Evolutionary conservation across 2,797 vertebrate species (phyloP), one percentile per base, ranked within the genome.

Genomic region (Helarctos malayanus): DNA sequence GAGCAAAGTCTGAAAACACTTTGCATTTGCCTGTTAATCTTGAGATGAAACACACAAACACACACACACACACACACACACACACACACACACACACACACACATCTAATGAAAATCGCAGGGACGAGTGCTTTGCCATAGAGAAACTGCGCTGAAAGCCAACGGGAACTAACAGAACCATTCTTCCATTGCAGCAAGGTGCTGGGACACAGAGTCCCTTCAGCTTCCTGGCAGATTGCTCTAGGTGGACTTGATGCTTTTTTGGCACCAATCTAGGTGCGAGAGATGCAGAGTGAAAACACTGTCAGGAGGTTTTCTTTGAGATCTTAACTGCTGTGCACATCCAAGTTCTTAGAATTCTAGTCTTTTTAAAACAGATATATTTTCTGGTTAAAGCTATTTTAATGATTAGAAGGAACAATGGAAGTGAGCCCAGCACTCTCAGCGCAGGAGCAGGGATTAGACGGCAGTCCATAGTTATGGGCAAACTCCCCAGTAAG

Each of bases 1-100:
- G 2, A 91, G 88, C 15, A 86, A 95, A 92, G 41, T 96, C 32
- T 3, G 47, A 93, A 94, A 98, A 93, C 86, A 96, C 79, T 92
- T 95, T 89, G 14, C 76, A 27, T 89, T 97, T 91, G 41, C 0
- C 18, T 87, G 3, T 47, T 89, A 91, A 95, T 76, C 73, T 94
- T 7, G 59, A 88, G 63, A 83, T 94, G 25, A 96, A 93, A 56
- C 19, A 27, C 21, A 57, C 56, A 61, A 27, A 61, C 59, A 61
- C 59, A 61, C 21, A 57, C 56, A 61, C 59, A 61, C 59, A 61
- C 59, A 61, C 59, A 59, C 57, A 68, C 63, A 68, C 29, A 63
- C 29, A 63, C 29, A 63, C 61, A n/a, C 65, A 69, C 68, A 71
- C 68, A 41, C 25, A 9, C 41, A 49, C 15, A 49, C 4, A 32